Base-by-base conservation (phyloP, 2,113 vertebrate species). In the Entomyzon cyanotis region DNA sequence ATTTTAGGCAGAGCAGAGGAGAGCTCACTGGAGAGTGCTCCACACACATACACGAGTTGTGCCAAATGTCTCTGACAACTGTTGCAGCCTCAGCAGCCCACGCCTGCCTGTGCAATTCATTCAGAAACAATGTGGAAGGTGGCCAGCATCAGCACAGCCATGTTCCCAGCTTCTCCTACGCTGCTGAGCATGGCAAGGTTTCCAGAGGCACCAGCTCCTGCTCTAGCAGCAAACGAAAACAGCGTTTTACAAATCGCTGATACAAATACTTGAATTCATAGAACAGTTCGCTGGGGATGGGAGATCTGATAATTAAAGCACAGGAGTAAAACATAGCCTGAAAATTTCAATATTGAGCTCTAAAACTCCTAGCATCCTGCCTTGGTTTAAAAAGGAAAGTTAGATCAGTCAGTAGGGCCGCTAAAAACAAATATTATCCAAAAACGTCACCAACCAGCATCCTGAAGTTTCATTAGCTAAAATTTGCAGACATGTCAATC, bases 61-160 rank as follows among this genome's bases (percentile, higher is more conserved):
- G 70, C 62, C 89, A 92, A 95, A 91, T 0, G 0, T 49, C 77
- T 78, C 62, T 71, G 75, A 87, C 58, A 93, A 93, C 23, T 20
- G 90, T 56, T 58, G 60, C 90, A 91, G 84, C 85, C 89, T 50
- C 80, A 93, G 50, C 81, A 90, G 76, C 81, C 63, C 62, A 55
- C 1, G 28, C 37, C 85, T 71, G 87, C 63, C 68, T 84, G 31
- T 47, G 52, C 67, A 88, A 55, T 87, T 90, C 24, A 7, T 90
- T 84, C 11, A 5, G 63, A 87, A 94, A 93, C 0, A 0, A 33
- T 0, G 1, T 79, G 89, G 94, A 95, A 87, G 33, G 60, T 50
- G 75, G 82, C 83, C 87, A 90, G 92, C 18, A 2, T 35, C 56
- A 75, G 63, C 56, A 79, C 53, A 73, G 53, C 63, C 67, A 56